Evolutionary conservation across 2,113 vertebrate species (phyloP).

Genomic region (Siniperca chuatsi): DNA sequence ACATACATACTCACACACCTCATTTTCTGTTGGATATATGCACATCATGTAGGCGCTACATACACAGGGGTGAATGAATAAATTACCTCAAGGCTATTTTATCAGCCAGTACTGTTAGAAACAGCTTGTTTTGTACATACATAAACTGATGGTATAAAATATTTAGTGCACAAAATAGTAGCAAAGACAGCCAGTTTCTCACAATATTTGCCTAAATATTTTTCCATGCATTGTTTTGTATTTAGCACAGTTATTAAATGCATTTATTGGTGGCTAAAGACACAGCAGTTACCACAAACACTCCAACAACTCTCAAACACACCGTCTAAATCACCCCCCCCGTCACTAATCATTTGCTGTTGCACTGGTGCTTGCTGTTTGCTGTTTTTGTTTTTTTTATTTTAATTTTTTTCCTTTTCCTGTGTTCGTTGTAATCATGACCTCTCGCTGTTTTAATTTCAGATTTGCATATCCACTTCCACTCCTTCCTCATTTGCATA

Average conservation of each 20-base stretch:
- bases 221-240: not conserved
- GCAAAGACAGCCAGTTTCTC: not conserved
- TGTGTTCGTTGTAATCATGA: constrained; percentile 84
- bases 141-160: not conserved
- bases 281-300: constrained; percentile 25
- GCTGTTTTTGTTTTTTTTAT: not conserved
- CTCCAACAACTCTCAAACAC: constrained; percentile 30
- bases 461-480: constrained; percentile 87
- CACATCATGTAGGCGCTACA: not conserved
- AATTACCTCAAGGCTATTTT: not conserved
- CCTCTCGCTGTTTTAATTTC: constrained; percentile 86
- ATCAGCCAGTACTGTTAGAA: not conserved
- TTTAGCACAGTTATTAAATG: constrained; percentile 7
- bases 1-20: constrained; percentile 35
- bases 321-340: constrained; percentile 44
- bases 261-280: constrained; percentile 14
- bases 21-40: constrained; percentile 5
- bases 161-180: not conserved
- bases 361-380: constrained; percentile 75
- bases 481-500: constrained; percentile 86
- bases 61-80: not conserved
- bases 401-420: constrained; percentile 35
- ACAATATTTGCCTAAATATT: not conserved
- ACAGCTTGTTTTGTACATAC: not conserved
- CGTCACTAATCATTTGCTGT: constrained; percentile 78